These are phyloP conservation scores for Acanthopagrus latus DNA, from an alignment of 2,797 vertebrate species.

Conservation along the genomic window DNA sequence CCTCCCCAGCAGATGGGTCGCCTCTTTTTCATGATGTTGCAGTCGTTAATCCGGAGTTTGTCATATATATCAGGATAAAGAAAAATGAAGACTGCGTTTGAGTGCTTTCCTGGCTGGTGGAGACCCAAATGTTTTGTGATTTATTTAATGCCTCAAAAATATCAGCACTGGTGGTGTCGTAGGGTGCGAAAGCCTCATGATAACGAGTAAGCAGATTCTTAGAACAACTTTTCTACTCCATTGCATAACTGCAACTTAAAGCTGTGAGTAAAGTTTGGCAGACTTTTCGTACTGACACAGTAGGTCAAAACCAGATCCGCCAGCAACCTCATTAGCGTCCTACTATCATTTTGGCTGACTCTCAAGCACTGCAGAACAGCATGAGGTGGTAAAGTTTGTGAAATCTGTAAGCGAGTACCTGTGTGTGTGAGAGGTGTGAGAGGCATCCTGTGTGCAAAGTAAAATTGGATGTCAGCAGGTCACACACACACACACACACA, in stretches of 20 bases:
- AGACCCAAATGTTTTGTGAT: neutral
- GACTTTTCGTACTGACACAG: conserved; percentile 17
- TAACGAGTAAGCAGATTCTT: neutral
- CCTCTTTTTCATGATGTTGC: conserved; percentile 13
- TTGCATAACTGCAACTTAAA: neutral
- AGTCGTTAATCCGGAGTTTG: conserved; percentile 33
- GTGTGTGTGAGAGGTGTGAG: conserved; percentile 52
- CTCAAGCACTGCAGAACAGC: conserved; percentile 49
- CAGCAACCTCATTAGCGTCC: conserved; percentile 50
- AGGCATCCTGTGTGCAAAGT: conserved; percentile 48
- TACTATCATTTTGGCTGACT: conserved; percentile 64
- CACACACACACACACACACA: neutral
- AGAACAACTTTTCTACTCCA: neutral
- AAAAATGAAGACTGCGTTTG: conserved; percentile 13
- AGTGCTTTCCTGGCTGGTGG: conserved; percentile 29
- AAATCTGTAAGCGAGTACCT: conserved; percentile 18
- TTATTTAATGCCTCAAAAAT: conserved; percentile 22
- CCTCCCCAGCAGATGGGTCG: conserved; percentile 4
- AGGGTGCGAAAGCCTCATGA: neutral
- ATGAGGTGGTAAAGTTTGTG: conserved; percentile 37
- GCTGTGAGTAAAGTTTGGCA: conserved; percentile 12
- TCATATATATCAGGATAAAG: conserved; percentile 15
- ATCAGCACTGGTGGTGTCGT: neutral
- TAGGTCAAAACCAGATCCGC: conserved; percentile 51
- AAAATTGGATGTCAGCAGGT: conserved; percentile 70